Conservation (phyloP, 2,888 invertebrate genomes). For the Pelosia muscerda region DNA sequence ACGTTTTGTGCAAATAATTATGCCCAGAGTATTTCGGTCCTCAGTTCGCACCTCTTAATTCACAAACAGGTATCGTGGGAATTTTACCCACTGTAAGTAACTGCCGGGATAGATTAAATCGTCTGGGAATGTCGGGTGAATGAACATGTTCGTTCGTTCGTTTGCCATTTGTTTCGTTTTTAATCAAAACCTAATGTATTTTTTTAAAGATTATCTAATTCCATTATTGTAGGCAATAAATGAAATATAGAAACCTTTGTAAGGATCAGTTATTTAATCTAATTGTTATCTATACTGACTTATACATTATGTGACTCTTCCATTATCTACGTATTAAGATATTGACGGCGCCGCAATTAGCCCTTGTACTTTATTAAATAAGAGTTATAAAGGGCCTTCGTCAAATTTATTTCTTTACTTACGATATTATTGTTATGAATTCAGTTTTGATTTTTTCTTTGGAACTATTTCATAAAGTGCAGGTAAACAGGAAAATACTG, state of each 20-base stretch:
- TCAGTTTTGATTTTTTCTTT: no score
- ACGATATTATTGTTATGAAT: no score
- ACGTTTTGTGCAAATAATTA: constrained; percentile 83
- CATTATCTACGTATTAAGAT: no score
- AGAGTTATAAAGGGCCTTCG: no score
- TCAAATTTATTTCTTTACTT: no score
- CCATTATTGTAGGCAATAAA: background rate
- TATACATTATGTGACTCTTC: no score
- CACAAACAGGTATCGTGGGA: constrained; percentile 60
- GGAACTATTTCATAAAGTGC: no score
- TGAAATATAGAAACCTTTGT: background rate
- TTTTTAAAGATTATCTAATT: background rate
- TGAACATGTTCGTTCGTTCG: constrained; percentile 24
- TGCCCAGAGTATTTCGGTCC: constrained; percentile 65
- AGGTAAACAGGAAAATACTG: no score
- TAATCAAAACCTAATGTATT: background rate
- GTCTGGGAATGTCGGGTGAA: constrained; percentile 51
- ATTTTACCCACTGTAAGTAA: constrained; percentile 46
- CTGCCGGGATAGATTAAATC: constrained; percentile 43
- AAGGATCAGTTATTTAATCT: background rate
- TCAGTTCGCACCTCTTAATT: constrained; percentile 71
- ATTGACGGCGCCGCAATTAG: no score
- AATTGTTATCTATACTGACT: no score
- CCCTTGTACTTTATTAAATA: no score
- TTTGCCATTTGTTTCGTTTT: background rate